Evolutionary conservation across 2,888 invertebrate genomes (phyloP).

Genomic region (Camponotus fellah): DNA sequence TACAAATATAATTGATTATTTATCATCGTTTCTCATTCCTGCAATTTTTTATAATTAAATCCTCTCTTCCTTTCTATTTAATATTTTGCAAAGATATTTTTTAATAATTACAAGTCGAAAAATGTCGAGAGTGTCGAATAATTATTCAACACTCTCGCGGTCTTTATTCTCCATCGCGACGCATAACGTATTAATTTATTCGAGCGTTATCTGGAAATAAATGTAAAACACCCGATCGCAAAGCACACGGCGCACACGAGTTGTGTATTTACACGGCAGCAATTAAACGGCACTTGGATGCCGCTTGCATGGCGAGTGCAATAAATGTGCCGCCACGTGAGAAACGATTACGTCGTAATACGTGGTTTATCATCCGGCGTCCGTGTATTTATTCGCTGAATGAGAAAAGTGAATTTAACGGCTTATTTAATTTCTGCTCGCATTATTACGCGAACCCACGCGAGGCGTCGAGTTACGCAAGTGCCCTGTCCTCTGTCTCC

Average conservation of each 20-base stretch:
- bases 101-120: background rate
- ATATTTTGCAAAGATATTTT: background rate
- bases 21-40: background rate
- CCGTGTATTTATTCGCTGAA: constrained; percentile 3
- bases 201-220: constrained; percentile 28
- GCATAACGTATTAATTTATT: constrained; percentile 35
- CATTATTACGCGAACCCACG: background rate
- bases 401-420: constrained; percentile 52
- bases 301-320: background rate
- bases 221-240: constrained; percentile 2
- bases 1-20: background rate
- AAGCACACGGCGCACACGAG: background rate
- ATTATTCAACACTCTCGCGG: constrained; percentile 10
- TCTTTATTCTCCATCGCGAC: constrained; percentile 7
- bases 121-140: background rate
- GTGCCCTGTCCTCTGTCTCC: background rate
- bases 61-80: background rate
- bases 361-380: constrained; percentile 27
- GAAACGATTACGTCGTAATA: constrained; percentile 44
- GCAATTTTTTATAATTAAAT: background rate
- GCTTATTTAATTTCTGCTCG: constrained; percentile 31
- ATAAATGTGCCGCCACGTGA: constrained; percentile 23
- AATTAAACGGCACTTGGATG: constrained; percentile 38
- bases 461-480: background rate
- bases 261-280: constrained; percentile 37